These are phyloP conservation scores for Tonatia bakeri DNA, from an alignment of 2,113 vertebrate species.

Conservation along the genomic window DNA sequence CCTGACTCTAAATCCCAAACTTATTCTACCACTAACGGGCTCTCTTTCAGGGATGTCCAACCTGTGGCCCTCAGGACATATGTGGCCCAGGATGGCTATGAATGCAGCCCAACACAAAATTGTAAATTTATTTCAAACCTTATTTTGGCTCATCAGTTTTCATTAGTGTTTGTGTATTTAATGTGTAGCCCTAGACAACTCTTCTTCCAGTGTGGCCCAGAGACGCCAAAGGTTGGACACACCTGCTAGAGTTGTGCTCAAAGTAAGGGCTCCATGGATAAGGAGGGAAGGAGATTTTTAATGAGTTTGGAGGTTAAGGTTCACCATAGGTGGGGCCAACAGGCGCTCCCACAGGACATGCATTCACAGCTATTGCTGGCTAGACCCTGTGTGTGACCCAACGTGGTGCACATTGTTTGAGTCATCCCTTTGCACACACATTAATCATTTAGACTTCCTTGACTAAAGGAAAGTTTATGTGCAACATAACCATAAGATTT, in stretches of 20 bases:
- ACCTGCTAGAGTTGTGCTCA: neutral
- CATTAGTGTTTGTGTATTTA: too few species aligned
- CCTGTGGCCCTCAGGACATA: too few species aligned
- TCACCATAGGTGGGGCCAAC: neutral
- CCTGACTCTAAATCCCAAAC: neutral
- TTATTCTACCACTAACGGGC: neutral
- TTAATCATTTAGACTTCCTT: neutral
- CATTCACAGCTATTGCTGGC: neutral
- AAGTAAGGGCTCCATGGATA: neutral
- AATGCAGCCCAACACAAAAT: too few species aligned
- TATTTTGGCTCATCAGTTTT: too few species aligned
- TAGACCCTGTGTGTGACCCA: neutral
- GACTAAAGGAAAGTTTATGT: neutral
- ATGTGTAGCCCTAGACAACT: too few species aligned
- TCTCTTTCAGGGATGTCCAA: neutral
- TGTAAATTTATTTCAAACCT: too few species aligned
- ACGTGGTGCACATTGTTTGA: rapidly evolving
- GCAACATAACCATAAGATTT: neutral
- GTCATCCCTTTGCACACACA: neutral
- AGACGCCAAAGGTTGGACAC: too few species aligned
- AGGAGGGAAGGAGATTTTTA: neutral
- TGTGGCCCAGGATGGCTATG: too few species aligned
- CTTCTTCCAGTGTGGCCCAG: too few species aligned
- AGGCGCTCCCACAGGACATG: neutral
- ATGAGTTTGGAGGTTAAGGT: neutral